Evolutionary conservation across 2,113 vertebrate genomes (phyloP), one percentile per base, ranked within the genome.

Genomic region (Uria aalge): DNA sequence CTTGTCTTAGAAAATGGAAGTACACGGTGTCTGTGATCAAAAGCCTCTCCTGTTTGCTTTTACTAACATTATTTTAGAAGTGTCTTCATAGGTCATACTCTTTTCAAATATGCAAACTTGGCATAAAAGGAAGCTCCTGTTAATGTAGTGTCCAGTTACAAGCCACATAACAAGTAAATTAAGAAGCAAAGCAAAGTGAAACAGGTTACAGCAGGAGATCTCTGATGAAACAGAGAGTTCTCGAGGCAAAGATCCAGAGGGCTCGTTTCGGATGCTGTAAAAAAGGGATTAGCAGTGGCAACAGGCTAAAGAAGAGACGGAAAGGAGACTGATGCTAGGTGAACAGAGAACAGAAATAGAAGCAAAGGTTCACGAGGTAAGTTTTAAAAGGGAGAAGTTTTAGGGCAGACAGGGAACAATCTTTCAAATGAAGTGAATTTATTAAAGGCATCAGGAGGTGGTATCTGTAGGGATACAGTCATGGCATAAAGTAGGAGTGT

Each of bases 381-480:
- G 41, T 83, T 95, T 92, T 84, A 47, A 96, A 90, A 92, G 50
- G 32, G 18, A 77, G 40, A 92, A 79, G n/a, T 96, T 95, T 77
- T 77, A 71, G 30, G 43, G 64, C 26, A 83, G 76, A 73, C 15
- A 57, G 26, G 34, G 72, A 94, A 88, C 55, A 74, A 64, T 45
- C 43, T 88, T 80, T 69, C 41, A 86, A 84, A 89, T 32, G 7
- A 84, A 92, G 8, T 34, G 41, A 80, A 92, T 86, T 76, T 76
- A 85, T 86, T 96, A 84, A 88, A 84, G 45, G 34, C 34, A 90
- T 32, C 78, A 77, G 82, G 45, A 94, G 59, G 59, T 94, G 59
- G 63, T 69, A 88, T 57, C 55, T 76, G 48, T 57, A 90, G 63
- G 22, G 29, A 88, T 63, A 69, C 9, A 77, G 72, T 59, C 32